Evolutionary conservation across 2,113 vertebrate species (phyloP).

Genomic region (Ornithorhynchus anatinus): DNA sequence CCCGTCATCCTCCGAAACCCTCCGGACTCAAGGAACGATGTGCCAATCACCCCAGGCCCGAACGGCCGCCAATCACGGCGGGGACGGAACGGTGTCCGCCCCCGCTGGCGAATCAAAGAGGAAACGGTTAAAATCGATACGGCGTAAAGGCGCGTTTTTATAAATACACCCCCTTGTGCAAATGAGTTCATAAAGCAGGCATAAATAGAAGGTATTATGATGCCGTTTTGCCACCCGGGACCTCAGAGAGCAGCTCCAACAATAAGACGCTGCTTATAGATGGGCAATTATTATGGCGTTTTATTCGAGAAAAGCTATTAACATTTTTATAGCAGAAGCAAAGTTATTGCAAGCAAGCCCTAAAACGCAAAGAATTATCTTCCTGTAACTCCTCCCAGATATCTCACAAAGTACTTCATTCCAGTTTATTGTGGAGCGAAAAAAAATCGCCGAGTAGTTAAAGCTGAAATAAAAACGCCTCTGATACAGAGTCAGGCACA

Average conservation of each 20-base stretch:
- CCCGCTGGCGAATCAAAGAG: constrained; percentile 26
- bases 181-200: constrained; percentile 30
- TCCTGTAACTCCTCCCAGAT: constrained; percentile 23
- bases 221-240: constrained; percentile 45
- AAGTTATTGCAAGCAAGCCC: constrained; percentile 45
- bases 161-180: constrained; percentile 37
- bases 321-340: constrained; percentile 46
- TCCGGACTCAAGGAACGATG: constrained; percentile 6
- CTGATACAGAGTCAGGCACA: constrained; percentile 37
- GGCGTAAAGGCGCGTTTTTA: constrained; percentile 28
- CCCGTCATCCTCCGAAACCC: constrained; percentile 23
- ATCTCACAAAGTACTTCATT: constrained; percentile 32
- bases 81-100: background rate
- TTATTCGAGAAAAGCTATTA: constrained; percentile 43
- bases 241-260: constrained; percentile 35
- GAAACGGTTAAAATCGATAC: constrained; percentile 20
- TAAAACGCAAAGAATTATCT: constrained; percentile 47
- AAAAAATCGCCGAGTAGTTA: constrained; percentile 14
- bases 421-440: constrained; percentile 40
- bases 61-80: constrained; percentile 5
- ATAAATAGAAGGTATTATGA: constrained; percentile 55
- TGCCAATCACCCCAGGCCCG: background rate
- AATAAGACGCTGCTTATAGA: constrained; percentile 22
- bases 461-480: constrained; percentile 48
- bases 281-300: constrained; percentile 32